Conservation (phyloP, 2,797 vertebrate genomes). For the Spinus pinus region DNA sequence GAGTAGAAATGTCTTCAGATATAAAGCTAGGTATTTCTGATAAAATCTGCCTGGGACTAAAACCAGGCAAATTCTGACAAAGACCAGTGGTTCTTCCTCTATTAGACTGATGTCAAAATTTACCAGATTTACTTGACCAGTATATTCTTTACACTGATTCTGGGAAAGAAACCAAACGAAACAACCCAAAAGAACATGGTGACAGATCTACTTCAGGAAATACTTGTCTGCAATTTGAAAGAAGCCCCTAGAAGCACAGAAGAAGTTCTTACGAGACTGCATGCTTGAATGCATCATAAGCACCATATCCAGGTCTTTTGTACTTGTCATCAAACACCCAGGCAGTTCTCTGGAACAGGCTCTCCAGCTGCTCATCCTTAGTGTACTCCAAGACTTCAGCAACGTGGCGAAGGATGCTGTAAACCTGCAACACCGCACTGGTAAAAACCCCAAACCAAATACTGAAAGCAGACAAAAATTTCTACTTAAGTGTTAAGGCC, state of each 20-base stretch:
- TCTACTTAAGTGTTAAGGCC: neutral
- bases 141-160: neutral
- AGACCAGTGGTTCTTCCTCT: neutral
- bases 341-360: slow-evolving; percentile 95
- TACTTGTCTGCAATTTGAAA: neutral
- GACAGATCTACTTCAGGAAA: neutral
- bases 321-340: slow-evolving; percentile 99
- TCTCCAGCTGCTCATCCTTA: slow-evolving; percentile 97
- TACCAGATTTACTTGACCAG: neutral
- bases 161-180: neutral
- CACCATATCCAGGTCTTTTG: slow-evolving; percentile 97
- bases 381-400: slow-evolving; percentile 96
- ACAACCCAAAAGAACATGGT: neutral
- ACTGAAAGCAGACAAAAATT: neutral
- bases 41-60: neutral
- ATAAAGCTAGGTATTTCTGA: neutral
- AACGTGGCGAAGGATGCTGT: slow-evolving; percentile 97
- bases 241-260: neutral
- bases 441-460: neutral
- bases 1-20: neutral
- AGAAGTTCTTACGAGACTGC: slow-evolving; percentile 90
- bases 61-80: neutral
- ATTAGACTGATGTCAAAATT: neutral
- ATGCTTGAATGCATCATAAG: slow-evolving; percentile 97
- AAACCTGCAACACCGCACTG: slow-evolving; percentile 80